Percentiles rank a stretch among this genome's conserved stretches.
These are phyloP conservation scores for Pseudomugil tenellus DNA, from an alignment of 2,797 vertebrate species.

Conservation along the genomic window DNA sequence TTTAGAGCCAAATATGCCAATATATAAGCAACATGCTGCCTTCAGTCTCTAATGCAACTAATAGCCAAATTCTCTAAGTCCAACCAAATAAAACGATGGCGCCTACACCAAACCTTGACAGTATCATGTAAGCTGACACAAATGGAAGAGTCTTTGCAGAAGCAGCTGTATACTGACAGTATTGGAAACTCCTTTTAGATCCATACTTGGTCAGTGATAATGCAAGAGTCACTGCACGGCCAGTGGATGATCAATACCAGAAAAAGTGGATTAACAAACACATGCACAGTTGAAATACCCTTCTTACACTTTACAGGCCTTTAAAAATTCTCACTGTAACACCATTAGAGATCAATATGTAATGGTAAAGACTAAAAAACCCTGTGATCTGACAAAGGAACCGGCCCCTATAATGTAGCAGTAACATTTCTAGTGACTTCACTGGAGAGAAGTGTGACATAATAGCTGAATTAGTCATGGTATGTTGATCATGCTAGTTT, in stretches of 20 bases:
- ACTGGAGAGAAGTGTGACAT: constrained; percentile 1
- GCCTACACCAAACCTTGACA: constrained; percentile 3
- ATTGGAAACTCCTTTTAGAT: constrained; percentile 23
- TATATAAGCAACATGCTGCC: neutral
- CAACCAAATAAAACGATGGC: neutral
- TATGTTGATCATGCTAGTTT: constrained; percentile 10
- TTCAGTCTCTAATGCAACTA: neutral
- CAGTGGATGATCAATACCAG: constrained; percentile 61
- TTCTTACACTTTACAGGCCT: constrained; percentile 12
- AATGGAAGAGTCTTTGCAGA: constrained; percentile 32
- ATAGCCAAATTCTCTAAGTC: neutral
- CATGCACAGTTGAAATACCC: constrained; percentile 15
- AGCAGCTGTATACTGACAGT: constrained; percentile 13
- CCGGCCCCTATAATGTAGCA: constrained; percentile 14
- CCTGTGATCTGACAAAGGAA: constrained; percentile 22
- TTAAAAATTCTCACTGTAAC: constrained; percentile 23
- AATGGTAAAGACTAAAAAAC: constrained; percentile 30
- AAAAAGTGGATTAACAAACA: constrained; percentile 21
- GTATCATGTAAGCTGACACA: constrained; percentile 27
- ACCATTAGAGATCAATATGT: constrained; percentile 48
- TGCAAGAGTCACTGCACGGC: too few species aligned
- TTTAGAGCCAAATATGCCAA: neutral
- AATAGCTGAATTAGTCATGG: constrained; percentile 18
- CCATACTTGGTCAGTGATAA: constrained; percentile 50
- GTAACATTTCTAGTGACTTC: constrained; percentile 22